phyloP scores from a whole-genome alignment of 1,140 invertebrate species.

The Trichogramma pretiosum region DNA sequence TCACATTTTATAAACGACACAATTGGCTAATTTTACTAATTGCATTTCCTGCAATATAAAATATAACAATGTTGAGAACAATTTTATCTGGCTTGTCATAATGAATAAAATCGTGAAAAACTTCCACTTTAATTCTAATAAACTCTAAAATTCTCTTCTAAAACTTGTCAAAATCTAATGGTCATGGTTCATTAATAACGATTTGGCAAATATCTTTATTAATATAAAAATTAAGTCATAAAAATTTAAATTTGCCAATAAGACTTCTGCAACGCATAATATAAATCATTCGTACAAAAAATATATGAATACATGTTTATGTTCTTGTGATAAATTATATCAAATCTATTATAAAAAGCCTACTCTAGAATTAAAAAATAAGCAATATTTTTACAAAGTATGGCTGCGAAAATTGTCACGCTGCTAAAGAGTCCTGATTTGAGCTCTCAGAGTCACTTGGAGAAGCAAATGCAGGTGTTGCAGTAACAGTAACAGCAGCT shows the following conservation, averaged over 20 bases:
- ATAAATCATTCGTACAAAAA: conserved; percentile 22
- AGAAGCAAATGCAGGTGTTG: conserved; percentile 15
- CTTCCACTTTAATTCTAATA: too few species aligned
- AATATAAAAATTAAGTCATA: conserved; percentile 6
- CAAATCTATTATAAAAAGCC: conserved; percentile 1
- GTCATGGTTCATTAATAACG: conserved; percentile 11
- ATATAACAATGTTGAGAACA: too few species aligned
- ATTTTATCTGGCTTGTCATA: too few species aligned
- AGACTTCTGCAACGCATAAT: conserved; percentile 12
- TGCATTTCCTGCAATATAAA: too few species aligned
- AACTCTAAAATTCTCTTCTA: too few species aligned
- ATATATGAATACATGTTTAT: conserved; percentile 15
- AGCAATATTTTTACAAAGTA: conserved; percentile 4
- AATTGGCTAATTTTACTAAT: too few species aligned
- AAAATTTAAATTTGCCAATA: conserved; percentile 10
- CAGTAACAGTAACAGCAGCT: too few species aligned
- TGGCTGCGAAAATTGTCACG: conserved; percentile 22
- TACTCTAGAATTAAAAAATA: not conserved
- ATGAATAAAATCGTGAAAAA: too few species aligned
- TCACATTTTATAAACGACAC: too few species aligned
- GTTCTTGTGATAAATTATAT: not conserved
- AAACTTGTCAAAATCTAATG: conserved; percentile 14
- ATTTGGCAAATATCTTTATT: not conserved
- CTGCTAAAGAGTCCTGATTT: conserved; percentile 25
- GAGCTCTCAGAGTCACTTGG: conserved; percentile 22